Evolutionary conservation across 2,888 invertebrate genomes (phyloP).

Genomic region (Belgica antarctica): DNA sequence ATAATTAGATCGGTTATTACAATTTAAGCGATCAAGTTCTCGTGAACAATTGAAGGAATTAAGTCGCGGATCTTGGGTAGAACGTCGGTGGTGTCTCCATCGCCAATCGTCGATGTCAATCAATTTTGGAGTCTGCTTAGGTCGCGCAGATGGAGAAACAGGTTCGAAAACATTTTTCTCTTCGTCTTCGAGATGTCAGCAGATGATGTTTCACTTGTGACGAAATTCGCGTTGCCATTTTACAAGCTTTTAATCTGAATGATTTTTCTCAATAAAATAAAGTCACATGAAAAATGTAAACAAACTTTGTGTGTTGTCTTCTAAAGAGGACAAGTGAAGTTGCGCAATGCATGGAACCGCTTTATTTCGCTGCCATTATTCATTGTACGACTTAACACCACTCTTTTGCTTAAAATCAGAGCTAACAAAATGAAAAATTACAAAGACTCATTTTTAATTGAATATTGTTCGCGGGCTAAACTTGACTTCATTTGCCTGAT

Average conservation of each 20-base stretch:
- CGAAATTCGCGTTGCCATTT: neutral
- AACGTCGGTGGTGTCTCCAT: too few species aligned
- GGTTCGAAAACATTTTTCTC: too few species aligned
- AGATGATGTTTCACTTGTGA: neutral
- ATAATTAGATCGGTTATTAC: slow-evolving; percentile 3
- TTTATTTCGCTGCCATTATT: neutral
- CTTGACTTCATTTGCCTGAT: slow-evolving; percentile 9
- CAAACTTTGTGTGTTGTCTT: neutral
- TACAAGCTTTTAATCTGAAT: neutral
- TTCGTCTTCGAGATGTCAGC: too few species aligned
- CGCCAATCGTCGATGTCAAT: too few species aligned
- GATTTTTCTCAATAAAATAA: too few species aligned
- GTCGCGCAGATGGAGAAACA: too few species aligned
- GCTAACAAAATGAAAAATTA: slow-evolving; percentile 12
- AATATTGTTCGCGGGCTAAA: slow-evolving; percentile 13
- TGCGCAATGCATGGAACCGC: slow-evolving; percentile 12
- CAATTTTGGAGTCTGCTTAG: too few species aligned
- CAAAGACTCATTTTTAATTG: slow-evolving; percentile 25
- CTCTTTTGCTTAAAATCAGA: slow-evolving; percentile 12
- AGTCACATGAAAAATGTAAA: neutral
- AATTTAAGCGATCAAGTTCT: neutral
- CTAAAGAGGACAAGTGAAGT: neutral
- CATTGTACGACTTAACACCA: slow-evolving; percentile 14
- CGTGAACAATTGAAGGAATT: too few species aligned
- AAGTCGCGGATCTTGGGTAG: too few species aligned